A percentile compares a stretch with the other conserved stretches of the same genome.
These are phyloP conservation scores for Micromys minutus DNA, from an alignment of 2,113 vertebrate genomes.

Conservation along the genomic window DNA sequence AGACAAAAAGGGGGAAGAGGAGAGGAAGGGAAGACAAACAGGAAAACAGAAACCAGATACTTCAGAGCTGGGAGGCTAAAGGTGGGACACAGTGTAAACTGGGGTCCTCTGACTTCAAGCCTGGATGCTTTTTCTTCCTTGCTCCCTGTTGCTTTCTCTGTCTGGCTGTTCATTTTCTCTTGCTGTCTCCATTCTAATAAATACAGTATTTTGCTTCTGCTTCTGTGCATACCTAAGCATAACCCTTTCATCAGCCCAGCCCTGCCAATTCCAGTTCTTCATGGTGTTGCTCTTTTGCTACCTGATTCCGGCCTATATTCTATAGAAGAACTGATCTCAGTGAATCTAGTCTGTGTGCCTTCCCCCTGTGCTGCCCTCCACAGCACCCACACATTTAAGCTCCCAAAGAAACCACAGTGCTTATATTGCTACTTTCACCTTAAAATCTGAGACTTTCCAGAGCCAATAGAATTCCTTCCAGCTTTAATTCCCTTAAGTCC, in stretches of 20 bases:
- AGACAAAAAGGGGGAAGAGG: background rate
- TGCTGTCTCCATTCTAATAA: background rate
- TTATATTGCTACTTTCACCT: background rate
- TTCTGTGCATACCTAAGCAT: background rate
- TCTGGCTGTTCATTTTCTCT: background rate
- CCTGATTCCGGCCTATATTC: background rate
- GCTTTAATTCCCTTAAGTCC: too few relatives aligned
- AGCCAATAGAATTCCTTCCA: background rate
- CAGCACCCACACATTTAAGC: background rate
- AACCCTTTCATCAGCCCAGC: background rate
- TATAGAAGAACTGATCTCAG: background rate
- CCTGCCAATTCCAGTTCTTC: background rate
- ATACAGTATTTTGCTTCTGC: background rate
- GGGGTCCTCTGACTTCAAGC: background rate
- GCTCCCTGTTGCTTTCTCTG: background rate
- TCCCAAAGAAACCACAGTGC: background rate
- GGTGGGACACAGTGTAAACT: background rate
- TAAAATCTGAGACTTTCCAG: conserved; percentile 24
- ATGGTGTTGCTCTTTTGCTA: background rate
- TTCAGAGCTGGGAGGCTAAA: background rate
- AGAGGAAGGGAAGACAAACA: too few relatives aligned
- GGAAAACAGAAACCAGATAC: background rate
- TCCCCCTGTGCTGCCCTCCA: too few relatives aligned
- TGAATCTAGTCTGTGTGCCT: background rate
- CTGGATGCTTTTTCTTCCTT: background rate